Base-by-base conservation (phyloP, 2,888 invertebrate species). In the Danaus chrysippus region DNA sequence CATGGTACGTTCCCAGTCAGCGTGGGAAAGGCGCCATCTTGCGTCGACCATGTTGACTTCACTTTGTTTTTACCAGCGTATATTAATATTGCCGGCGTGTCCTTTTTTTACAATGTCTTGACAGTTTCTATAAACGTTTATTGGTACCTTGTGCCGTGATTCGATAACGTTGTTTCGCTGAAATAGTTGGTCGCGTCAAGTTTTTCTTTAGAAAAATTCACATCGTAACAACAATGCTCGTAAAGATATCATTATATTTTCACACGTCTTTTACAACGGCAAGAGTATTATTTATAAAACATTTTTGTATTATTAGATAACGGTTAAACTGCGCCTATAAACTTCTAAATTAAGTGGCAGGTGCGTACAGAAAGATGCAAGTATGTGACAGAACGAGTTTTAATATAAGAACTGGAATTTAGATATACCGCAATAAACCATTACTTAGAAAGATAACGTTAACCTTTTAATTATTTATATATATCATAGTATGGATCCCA, bases 1-100 rank as follows among this genome's bases (percentile, higher is more conserved):
- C 67, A 70, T 70, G 68, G 63, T 54, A 67, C 71, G 83, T 84
- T 86, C 87, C 81, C 87, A 87, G 73, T 78, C 78, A 78, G 79
- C 79, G 69, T 76, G 82, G 88, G 87, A 61, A 69, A 61, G 65
- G 67, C 79, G 79, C 78, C 81, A 80, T 81, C 80, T 81, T 81
- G 81, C 70, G 75, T 70, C 69, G 72, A 75, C 78, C 81, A 78
- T 84, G 82, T 83, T 77, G 75, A 74, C 70, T 63, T 67, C 69
- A 58, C 64, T 65, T 56, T 65, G 71, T 77, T 83, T 83, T 84
- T 83, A 76, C 73, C 68, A 68, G 73, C 73, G 74, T 70, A 68
- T 76, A 77, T 78, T 74, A 70, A 69, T 72, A 70, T 71, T 69
- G 67, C 62, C 71, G 62, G 58, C 63, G 59, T 57, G 64, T 56